phyloP scores from a whole-genome alignment of 2,113 vertebrate species.

The Pollachius pollachius region DNA sequence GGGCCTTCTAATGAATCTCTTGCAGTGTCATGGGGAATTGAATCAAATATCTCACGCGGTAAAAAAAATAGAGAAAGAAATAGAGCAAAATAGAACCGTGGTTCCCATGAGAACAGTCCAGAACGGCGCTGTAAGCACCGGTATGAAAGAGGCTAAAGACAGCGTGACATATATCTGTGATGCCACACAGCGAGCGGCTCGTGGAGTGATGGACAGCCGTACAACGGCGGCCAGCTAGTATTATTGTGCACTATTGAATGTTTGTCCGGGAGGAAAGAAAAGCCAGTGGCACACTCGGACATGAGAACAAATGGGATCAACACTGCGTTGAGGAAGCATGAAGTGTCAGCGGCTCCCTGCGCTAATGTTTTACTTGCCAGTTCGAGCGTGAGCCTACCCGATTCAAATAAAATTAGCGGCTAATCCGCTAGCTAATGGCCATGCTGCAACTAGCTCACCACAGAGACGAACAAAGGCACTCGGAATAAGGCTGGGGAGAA shows the following conservation, averaged over 20 bases:
- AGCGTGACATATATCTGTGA: not conserved
- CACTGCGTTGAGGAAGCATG: not conserved
- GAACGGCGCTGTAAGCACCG: not conserved
- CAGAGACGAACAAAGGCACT: slow-evolving; percentile 30
- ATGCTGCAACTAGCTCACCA: slow-evolving; percentile 27
- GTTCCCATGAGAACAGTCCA: not conserved
- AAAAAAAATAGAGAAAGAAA: not conserved
- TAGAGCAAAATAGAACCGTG: slow-evolving; percentile 25
- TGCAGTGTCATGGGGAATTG: slow-evolving; percentile 19
- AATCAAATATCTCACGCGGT: no score
- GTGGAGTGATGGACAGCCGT: no score
- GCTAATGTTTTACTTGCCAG: slow-evolving; percentile 19
- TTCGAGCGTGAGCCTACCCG: slow-evolving; percentile 26
- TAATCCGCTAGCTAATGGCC: slow-evolving; percentile 56
- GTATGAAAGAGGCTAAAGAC: slow-evolving; percentile 13
- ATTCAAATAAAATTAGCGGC: slow-evolving; percentile 56
- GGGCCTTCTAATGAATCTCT: slow-evolving; percentile 37
- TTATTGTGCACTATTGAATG: no score
- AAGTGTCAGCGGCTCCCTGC: no score
- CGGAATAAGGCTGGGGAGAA: slow-evolving; percentile 10
- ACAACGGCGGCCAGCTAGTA: no score
- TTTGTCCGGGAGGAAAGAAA: no score
- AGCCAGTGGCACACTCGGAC: no score
- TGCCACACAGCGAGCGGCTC: no score
- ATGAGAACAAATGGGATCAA: slow-evolving; percentile 35